Evolutionary conservation across 2,888 invertebrate genomes (phyloP), one percentile per base, ranked within the genome.

Genomic region (Mechanitis messenoides): DNA sequence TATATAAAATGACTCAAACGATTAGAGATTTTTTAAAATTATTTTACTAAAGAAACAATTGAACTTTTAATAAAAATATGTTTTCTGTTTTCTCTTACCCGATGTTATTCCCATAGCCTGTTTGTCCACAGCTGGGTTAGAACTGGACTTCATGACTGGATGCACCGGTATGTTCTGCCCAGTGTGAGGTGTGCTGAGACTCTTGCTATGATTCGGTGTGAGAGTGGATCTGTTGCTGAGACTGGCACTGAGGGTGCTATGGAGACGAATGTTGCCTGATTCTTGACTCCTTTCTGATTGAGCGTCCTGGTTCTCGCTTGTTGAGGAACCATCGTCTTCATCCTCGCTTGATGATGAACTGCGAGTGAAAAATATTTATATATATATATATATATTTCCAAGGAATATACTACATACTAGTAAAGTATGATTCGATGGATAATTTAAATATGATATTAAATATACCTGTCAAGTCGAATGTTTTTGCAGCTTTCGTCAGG

Each of bases 341-440:
- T 93, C 93, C 55, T 94, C 94, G 72, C 94, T 94, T 61, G 94
- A 94, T 61, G 94, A 94, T 79, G 84, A 95, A 87, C 86, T 95
- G 92, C 71, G 35, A 35, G 12, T 11, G 35, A 53, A n/a, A 11
- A 4, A 28, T n/a, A 47, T 28, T n/a, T 38, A 38, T 38, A 35
- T 35, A 35, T 2, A 20, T 20, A 20, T 20, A 20, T 35, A n/a
- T n/a, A 20, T 47, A 20, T 6, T 47, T 47, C 47, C 4, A 47
- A 20, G 6, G n/a, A 47, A 3, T n/a, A 47, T 11, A 47, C 4
- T 28, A 6, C 3, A 3, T 11, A 47, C 20, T 28, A 6, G 7
- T 28, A 53, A 3, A 12, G 1, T n/a, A n/a, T 7, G 9, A 33
- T 53, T 53, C 53, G 7, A 47, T 7, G 2, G 1, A 56, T 46